Evolutionary conservation across 2,113 vertebrate genomes (phyloP), one percentile per base, ranked within the genome.

Genomic region (Ailurus styani): DNA sequence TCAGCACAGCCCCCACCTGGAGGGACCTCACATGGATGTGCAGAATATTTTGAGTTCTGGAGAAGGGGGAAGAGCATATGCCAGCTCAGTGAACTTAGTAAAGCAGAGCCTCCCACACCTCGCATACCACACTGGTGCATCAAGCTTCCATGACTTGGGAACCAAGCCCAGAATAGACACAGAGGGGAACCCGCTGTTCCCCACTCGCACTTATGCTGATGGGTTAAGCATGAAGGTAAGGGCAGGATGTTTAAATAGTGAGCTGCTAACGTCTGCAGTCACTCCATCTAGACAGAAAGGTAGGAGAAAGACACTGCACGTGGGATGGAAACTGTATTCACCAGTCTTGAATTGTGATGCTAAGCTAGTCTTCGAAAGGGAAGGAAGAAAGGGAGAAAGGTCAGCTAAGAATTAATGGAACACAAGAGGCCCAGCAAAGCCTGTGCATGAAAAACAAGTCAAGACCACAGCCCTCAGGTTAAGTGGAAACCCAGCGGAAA

Each of bases 181-280:
- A 1, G 40, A n/a, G 50, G 66, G 64, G 31, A 64, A n/a, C 2
- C 66, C 20, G 4, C 5, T 40, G 57, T 25, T 70, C 68, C 82
- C 10, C 3, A 0, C 1, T 23, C 27, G 23, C n/a, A 0, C 34
- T 60, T 1, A 31, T 14, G 89, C 72, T 12, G 55, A 81, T 9
- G 34, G 12, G 15, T 8, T 79, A 27, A 57, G 72, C 25, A 62
- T n/a, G 17, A 0, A 18, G 57, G 55, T 20, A 12, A 11, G 52
- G 34, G 14, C 13, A 34, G 77, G 23, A 40, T 4, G 25, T 54
- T 66, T 52, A 66, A 64, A 45, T 5, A 23, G 1, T 50, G 42
- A 92, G 57, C 52, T 21, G 47, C 27, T 60, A 72, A 11, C 5
- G 5, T 29, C 27, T 52, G 55, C 6, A 8, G 21, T 57, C 88